These are phyloP conservation scores for Machimus rusticus DNA, from an alignment of 2,888 invertebrate genomes.

Conservation along the genomic window DNA sequence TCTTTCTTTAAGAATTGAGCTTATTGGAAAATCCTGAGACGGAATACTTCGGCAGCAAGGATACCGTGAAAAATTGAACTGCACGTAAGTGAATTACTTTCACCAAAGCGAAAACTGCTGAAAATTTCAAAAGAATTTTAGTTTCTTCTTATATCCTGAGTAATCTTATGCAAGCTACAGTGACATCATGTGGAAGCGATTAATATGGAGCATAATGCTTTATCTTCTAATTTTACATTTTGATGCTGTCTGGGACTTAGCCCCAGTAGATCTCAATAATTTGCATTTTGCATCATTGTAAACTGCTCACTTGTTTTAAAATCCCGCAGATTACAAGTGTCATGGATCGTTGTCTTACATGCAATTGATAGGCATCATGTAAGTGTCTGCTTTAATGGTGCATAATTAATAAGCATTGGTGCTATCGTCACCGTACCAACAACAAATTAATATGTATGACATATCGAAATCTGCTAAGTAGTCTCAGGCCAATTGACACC, in stretches of 20 bases:
- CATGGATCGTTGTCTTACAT: not conserved
- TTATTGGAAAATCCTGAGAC: conserved; percentile 7
- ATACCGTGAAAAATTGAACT: not conserved
- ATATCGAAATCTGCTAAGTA: not conserved
- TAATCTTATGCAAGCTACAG: not conserved
- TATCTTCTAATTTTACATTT: not conserved
- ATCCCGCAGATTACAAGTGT: not conserved
- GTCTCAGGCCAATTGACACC: not conserved
- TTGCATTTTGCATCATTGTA: not conserved
- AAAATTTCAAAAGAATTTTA: not conserved
- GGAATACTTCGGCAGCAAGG: conserved; percentile 4
- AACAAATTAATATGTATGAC: not conserved
- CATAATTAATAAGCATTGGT: not conserved
- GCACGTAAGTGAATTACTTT: conserved; percentile 24
- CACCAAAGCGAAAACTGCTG: not conserved
- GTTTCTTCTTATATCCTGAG: not conserved
- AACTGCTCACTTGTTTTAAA: not conserved
- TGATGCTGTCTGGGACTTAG: not conserved
- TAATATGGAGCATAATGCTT: not conserved
- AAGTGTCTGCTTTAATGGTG: not conserved
- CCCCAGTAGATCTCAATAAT: not conserved
- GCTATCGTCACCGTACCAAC: not conserved
- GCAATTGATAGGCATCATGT: not conserved
- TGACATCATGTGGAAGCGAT: not conserved
- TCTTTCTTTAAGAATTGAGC: conserved; percentile 16